These are phyloP conservation scores for Atlantisia rogersi DNA, from an alignment of 2,113 vertebrate genomes.

Conservation along the genomic window DNA sequence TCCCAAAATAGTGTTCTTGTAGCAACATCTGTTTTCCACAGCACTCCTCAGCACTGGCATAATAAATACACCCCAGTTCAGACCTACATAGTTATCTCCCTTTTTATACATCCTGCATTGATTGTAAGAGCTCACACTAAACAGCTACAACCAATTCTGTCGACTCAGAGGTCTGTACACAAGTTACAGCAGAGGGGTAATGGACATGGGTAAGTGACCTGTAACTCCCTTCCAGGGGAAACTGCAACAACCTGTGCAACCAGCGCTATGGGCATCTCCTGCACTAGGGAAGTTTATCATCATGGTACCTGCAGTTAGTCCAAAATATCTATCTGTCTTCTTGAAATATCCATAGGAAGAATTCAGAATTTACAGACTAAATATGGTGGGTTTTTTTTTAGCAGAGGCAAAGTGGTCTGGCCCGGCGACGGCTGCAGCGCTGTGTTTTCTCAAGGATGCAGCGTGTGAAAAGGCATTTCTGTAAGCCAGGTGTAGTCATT, in stretches of 20 bases:
- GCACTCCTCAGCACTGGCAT: background rate
- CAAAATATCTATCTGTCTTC: background rate
- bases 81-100: background rate
- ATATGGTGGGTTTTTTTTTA: background rate
- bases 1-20: background rate
- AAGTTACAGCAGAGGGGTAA: background rate
- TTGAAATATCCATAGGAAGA: background rate
- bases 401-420: background rate
- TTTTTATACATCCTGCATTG: fast-evolving
- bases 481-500: background rate
- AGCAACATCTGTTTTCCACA: background rate
- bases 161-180: background rate
- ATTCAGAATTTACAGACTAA: background rate
- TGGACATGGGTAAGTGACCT: background rate
- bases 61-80: background rate
- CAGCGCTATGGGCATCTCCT: background rate
- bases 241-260: background rate
- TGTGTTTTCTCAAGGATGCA: background rate
- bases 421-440: background rate
- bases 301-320: background rate
- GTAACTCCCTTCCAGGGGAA: background rate
- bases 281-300: background rate
- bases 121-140: background rate
- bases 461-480: background rate
- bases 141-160: background rate